Base-by-base conservation (phyloP, 1,140 invertebrate species). In the Sesamia nonagrioides region DNA sequence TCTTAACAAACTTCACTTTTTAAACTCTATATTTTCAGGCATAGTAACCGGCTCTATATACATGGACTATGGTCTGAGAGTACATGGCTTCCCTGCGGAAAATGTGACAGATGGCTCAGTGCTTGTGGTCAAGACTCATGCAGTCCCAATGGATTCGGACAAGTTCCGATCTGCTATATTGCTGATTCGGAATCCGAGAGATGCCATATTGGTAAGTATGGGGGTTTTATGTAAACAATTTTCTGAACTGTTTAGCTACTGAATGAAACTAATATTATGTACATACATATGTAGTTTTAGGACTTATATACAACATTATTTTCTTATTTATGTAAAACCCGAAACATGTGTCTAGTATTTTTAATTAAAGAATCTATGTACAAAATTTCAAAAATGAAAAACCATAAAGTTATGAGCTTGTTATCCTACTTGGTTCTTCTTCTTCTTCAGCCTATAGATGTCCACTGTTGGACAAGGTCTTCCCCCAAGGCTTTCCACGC, bases 101-200 rank as follows among this genome's bases (percentile, higher is more conserved):
- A 97, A 96, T 85, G 95, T 98, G 1, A 95, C 95, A 17, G 97
- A 97, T 92, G 96, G 96, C 17, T 97, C 97, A n/a, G 97, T 97
- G 13, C 90, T 98, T 37, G 95, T 97, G 33, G 97, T 98, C 13
- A 98, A 98, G 93, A 98, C 97, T 1, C 97, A 98, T 92, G 97
- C 97, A 88, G 97, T 96, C 91, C 97, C 97, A 15, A 84, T 91
- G 27, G 96, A 96, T 0, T 90, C 96, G 69, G 88, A 92, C 21
- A 95, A 95, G 17, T 98, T 97, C 89, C 91, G 95, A 48, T 96
- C 96, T 78, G 97, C 97, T 2, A 95, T 98, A 54, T 90, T 98
- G 17, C 88, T 98, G 40, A 96, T 98, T 13, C 93, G 97, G 42
- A 96, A 97, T 78, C 97, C 97, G 17, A 96, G 96, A 77, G 95